phyloP scores from a whole-genome alignment of 1,140 invertebrate species.

The Battus philenor region DNA sequence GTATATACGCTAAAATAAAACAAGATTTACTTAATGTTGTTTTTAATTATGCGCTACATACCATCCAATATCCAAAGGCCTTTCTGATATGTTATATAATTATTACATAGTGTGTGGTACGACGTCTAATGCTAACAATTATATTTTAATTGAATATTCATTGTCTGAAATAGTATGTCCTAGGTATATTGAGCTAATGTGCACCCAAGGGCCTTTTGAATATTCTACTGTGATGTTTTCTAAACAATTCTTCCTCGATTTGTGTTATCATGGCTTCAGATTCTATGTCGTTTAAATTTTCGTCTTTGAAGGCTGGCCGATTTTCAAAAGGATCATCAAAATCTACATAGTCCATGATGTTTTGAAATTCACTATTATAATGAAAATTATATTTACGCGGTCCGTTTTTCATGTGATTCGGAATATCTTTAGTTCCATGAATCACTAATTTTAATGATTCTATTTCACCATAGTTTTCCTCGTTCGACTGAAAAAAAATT shows the following conservation, averaged over 20 bases:
- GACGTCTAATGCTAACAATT: too few relatives aligned
- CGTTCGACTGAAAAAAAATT: slow-evolving; percentile 44
- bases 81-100: too few relatives aligned
- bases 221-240: slow-evolving; percentile 45
- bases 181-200: too few relatives aligned
- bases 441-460: slow-evolving; percentile 77
- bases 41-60: too few relatives aligned
- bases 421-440: slow-evolving; percentile 82
- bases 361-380: slow-evolving; percentile 55
- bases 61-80: too few relatives aligned
- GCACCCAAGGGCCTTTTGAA: too few relatives aligned
- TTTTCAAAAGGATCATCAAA: slow-evolving; percentile 28
- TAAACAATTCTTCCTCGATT: slow-evolving; percentile 52
- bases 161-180: too few relatives aligned
- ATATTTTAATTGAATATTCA: too few relatives aligned
- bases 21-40: too few relatives aligned
- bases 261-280: slow-evolving; percentile 32
- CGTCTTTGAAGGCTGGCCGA: not conserved
- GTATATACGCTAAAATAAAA: too few relatives aligned
- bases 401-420: slow-evolving; percentile 78
- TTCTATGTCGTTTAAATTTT: slow-evolving; percentile 31
- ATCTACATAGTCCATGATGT: slow-evolving; percentile 30
- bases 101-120: too few relatives aligned
- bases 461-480: slow-evolving; percentile 76
- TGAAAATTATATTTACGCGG: slow-evolving; percentile 76